Evolutionary conservation across 2,113 vertebrate species (phyloP).

Genomic region (Ramphastos sulfuratus): DNA sequence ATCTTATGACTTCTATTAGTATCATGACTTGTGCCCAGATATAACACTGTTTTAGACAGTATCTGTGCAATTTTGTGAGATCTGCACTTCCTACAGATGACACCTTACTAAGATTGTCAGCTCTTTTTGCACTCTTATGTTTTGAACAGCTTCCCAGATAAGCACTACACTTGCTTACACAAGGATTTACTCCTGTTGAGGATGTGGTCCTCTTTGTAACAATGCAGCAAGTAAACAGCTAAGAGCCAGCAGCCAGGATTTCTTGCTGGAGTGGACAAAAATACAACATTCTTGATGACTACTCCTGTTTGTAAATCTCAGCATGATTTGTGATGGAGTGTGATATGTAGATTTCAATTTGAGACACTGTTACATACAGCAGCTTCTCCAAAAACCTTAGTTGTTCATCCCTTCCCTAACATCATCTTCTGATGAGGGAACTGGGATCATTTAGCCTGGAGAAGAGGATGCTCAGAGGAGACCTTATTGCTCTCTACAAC

Average conservation of each 20-base stretch:
- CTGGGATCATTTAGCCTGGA: too few relatives aligned
- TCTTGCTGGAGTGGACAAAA: neutral
- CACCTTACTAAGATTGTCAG: neutral
- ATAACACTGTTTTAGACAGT: neutral
- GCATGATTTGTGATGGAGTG: rapidly evolving
- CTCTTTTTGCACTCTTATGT: neutral
- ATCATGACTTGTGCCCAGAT: neutral
- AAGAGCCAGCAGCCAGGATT: neutral
- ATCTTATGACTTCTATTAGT: neutral
- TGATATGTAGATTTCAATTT: neutral
- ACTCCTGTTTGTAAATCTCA: neutral
- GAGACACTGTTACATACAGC: neutral
- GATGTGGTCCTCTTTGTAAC: neutral
- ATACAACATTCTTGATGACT: neutral
- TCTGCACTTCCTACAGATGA: neutral
- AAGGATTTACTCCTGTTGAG: neutral
- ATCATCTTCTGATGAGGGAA: neutral
- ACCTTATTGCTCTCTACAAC: too few relatives aligned
- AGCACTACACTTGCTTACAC: neutral
- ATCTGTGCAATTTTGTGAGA: neutral
- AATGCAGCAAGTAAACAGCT: neutral
- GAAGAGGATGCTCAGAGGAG: too few relatives aligned
- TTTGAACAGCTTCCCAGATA: neutral
- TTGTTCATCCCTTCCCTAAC: neutral
- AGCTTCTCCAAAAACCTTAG: neutral